Conservation (phyloP, 2,888 invertebrate species). For the Isotomurus palustris region DNA sequence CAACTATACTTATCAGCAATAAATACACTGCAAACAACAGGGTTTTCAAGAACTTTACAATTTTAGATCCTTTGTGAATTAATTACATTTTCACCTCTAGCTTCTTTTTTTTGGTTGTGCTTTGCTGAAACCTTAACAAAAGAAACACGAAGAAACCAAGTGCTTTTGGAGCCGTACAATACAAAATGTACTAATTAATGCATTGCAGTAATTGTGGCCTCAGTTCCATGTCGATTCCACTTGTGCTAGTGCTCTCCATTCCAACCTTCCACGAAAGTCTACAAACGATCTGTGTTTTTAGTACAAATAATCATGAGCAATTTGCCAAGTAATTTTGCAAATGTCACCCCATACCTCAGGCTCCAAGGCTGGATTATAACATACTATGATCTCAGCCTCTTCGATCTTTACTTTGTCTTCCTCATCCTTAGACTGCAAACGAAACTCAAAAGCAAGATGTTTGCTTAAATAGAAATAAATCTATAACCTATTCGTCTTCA, state of each 20-base stretch:
- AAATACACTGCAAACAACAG: no score
- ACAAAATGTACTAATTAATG: no score
- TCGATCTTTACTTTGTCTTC: not conserved
- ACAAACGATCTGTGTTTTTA: not conserved
- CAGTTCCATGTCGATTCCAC: slow-evolving; percentile 14
- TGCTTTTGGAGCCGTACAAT: not conserved
- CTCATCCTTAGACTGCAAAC: not conserved
- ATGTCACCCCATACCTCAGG: slow-evolving; percentile 4
- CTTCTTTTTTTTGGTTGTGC: no score
- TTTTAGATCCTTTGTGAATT: not conserved
- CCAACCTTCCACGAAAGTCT: slow-evolving; percentile 5
- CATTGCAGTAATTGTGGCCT: no score
- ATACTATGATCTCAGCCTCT: not conserved
- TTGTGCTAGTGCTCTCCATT: no score
- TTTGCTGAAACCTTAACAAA: not conserved
- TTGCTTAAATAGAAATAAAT: no score
- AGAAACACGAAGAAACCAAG: not conserved
- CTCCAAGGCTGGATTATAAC: slow-evolving; percentile 1
- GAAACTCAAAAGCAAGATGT: not conserved
- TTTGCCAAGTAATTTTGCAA: not conserved
- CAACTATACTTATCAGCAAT: no score
- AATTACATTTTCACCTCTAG: not conserved
- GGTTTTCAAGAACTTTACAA: slow-evolving; percentile 1
- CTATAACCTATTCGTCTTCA: no score
- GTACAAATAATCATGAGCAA: no score